A percentile compares a stretch with the other conserved stretches of the same genome.
Conservation (phyloP, 2,113 vertebrate genomes). For the Ceyx melanurus region DNA sequence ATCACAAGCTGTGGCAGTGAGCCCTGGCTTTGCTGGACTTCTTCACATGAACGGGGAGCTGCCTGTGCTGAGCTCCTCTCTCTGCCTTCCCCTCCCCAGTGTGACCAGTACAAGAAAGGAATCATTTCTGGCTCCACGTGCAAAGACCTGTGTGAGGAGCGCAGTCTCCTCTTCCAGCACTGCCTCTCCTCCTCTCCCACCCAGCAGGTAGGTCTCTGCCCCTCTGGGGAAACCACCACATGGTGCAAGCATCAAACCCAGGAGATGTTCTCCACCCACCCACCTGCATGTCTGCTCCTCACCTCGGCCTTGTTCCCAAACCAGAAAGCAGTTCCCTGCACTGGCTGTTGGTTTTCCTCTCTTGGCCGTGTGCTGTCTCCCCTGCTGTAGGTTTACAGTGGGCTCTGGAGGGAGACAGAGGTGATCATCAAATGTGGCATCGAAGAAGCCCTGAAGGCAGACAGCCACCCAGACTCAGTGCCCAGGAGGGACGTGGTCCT, state of each 20-base stretch:
- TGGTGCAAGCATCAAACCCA: accelerated
- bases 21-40: background rate
- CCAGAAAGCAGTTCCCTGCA: background rate
- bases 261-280: background rate
- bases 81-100: slow-evolving; percentile 74
- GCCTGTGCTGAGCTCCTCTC: background rate
- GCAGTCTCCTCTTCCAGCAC: slow-evolving; percentile 81
- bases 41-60: accelerated
- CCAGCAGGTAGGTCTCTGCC: slow-evolving; percentile 82
- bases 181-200: slow-evolving; percentile 88
- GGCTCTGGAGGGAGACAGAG: slow-evolving; percentile 88
- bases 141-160: slow-evolving; percentile 89
- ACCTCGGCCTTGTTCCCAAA: background rate
- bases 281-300: background rate
- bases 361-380: background rate
- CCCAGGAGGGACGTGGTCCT: slow-evolving; percentile 82
- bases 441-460: slow-evolving; percentile 74
- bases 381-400: slow-evolving; percentile 85
- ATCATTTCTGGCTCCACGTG: slow-evolving; percentile 94
- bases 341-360: background rate
- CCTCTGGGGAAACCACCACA: accelerated
- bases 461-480: slow-evolving; percentile 64
- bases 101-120: slow-evolving; percentile 93
- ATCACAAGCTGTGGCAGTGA: background rate
- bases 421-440: slow-evolving; percentile 94